Percentiles rank a stretch among this genome's conserved stretches.
These are phyloP conservation scores for Bos javanicus DNA, from an alignment of 2,113 vertebrate genomes.

Conservation along the genomic window DNA sequence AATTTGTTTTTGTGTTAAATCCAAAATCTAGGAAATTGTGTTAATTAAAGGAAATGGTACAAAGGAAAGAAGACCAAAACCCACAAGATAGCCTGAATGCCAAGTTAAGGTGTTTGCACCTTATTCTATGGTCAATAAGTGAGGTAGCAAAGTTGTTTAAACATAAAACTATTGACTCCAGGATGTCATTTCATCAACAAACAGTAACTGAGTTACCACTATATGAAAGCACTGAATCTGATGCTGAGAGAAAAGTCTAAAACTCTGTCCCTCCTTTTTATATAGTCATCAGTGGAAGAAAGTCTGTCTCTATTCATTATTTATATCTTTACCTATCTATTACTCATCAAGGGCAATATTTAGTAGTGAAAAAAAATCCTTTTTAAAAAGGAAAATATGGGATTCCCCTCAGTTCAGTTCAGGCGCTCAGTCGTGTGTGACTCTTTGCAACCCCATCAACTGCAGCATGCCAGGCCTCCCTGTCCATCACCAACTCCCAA, in stretches of 20 bases:
- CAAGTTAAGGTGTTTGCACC: neutral
- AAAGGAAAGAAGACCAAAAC: neutral
- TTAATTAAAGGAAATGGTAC: neutral
- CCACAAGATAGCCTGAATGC: neutral
- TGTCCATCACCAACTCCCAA: neutral
- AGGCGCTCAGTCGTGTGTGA: fast-evolving
- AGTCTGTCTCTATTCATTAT: neutral
- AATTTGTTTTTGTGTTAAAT: neutral
- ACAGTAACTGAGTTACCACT: neutral
- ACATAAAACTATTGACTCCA: neutral
- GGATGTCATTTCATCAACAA: neutral
- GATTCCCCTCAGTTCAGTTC: neutral
- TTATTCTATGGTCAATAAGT: neutral
- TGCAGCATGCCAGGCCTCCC: neutral
- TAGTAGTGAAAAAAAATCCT: neutral
- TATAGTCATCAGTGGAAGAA: neutral
- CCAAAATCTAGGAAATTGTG: neutral
- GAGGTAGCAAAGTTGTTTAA: conserved; percentile 2
- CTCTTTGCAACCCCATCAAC: neutral
- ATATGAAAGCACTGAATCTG: neutral
- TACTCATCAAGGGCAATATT: neutral
- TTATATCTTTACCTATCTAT: neutral
- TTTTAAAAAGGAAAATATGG: neutral
- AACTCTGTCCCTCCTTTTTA: neutral
- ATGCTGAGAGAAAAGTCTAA: neutral